Evolutionary conservation across 2,113 vertebrate genomes (phyloP).

Genomic region (Bubo scandiacus): DNA sequence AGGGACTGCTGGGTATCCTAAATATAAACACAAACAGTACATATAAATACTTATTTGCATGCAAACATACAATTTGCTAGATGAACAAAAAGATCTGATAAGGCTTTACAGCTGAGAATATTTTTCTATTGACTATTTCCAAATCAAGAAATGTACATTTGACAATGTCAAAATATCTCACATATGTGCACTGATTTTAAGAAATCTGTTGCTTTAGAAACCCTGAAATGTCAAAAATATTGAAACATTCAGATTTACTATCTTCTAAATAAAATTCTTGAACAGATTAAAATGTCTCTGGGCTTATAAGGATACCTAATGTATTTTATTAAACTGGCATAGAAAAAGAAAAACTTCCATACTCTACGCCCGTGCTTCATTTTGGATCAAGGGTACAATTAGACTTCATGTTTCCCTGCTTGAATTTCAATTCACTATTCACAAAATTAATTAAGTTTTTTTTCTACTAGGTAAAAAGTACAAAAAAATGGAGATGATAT

Average conservation of each 20-base stretch:
- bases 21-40: background rate
- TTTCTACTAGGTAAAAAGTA: background rate
- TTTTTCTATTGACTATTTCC: background rate
- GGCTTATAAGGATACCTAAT: background rate
- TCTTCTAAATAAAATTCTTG: background rate
- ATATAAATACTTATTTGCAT: background rate
- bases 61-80: background rate
- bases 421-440: background rate
- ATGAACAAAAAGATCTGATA: background rate
- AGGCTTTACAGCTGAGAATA: background rate
- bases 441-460: background rate
- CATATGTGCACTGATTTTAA: accelerated
- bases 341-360: background rate
- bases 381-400: background rate
- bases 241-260: background rate
- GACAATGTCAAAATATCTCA: background rate
- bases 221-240: background rate
- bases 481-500: background rate
- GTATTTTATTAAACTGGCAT: background rate
- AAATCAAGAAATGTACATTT: background rate
- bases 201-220: background rate
- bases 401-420: background rate
- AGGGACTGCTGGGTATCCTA: background rate
- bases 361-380: background rate
- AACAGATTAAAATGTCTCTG: background rate